Percentiles rank a stretch among this genome's conserved stretches.
Conservation (phyloP, 1,140 invertebrate species). For the Hypsibius dujardini region DNA sequence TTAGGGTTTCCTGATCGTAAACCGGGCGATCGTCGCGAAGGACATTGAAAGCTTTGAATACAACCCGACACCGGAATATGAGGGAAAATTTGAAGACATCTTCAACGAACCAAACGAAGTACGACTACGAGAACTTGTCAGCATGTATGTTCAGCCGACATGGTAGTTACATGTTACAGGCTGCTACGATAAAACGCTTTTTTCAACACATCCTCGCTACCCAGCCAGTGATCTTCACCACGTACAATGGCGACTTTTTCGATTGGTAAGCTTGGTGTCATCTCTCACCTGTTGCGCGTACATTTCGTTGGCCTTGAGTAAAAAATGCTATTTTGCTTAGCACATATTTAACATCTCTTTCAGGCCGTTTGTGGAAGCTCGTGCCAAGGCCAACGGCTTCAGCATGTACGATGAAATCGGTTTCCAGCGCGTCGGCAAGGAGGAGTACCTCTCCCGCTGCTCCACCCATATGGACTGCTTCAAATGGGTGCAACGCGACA, state of each 20-base stretch:
- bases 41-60: constrained; percentile 98
- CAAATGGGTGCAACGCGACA: constrained; percentile 92
- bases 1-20: constrained; percentile 72
- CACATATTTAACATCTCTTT: neutral
- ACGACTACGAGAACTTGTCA: constrained; percentile 17
- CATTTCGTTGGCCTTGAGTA: too few relatives aligned
- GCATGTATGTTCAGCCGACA: neutral
- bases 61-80: constrained; percentile 91
- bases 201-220: constrained; percentile 91
- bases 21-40: constrained; percentile 79
- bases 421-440: constrained; percentile 59
- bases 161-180: constrained; percentile 12
- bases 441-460: constrained; percentile 64
- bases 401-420: constrained; percentile 87
- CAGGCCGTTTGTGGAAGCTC: constrained; percentile 74
- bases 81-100: constrained; percentile 49
- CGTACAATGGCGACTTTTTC: constrained; percentile 97
- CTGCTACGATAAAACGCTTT: constrained; percentile 63
- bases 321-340: too few relatives aligned
- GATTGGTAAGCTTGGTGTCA: constrained; percentile 47
- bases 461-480: constrained; percentile 94
- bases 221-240: constrained; percentile 87
- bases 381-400: constrained; percentile 66
- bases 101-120: constrained; percentile 41
- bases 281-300: too few relatives aligned